Base-by-base conservation (phyloP, 2,113 vertebrate genomes). In the Pithys albifrons region DNA sequence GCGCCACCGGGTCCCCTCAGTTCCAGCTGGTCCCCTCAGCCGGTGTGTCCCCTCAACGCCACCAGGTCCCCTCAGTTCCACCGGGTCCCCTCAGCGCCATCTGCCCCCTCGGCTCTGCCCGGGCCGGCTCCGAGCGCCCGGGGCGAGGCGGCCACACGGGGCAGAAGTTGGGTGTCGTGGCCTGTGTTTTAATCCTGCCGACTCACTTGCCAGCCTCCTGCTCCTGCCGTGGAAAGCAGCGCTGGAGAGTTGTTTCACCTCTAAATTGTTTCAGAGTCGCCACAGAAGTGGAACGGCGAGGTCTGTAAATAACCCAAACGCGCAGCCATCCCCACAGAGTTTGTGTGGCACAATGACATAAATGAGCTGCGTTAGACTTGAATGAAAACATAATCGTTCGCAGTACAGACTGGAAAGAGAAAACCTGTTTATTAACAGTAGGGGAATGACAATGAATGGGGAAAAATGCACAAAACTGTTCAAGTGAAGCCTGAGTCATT, bases 401-500 rank as follows among this genome's bases (percentile, higher is more conserved):
- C 12, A 35, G 73, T 16, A 41, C 35, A 11, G 29, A 10, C 33
- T 59, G 57, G 35, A 71, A 55, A 19, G 18, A 67, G 14, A 77
- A 77, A 86, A 31, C 8, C 12, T 52, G 8, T 33, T 80, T 76
- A 59, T 82, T 64, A 83, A n/a, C 46, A 19, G 54, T 6, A 64
- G 4, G 29, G 55, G 88, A 57, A 85, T 41, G 19, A 3, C 43
- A 48, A 1, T 13, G 10, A 77, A 49, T 17, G 12, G 39, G 10
- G 35, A 0, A 4, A 91, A 78, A 49, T 0, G 0, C 33, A 55
- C 33, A n/a, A n/a, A 84, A 39, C 15, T 70, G 23, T n/a, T 58
- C 51, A 19, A 65, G 35, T 11, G 46, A 23, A 76, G 41, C 13
- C 14, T 35, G 55, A 72, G 58, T 46, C 20, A 6, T 55, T 67